Conservation (phyloP, 2,113 vertebrate genomes). For the Coturnix japonica region DNA sequence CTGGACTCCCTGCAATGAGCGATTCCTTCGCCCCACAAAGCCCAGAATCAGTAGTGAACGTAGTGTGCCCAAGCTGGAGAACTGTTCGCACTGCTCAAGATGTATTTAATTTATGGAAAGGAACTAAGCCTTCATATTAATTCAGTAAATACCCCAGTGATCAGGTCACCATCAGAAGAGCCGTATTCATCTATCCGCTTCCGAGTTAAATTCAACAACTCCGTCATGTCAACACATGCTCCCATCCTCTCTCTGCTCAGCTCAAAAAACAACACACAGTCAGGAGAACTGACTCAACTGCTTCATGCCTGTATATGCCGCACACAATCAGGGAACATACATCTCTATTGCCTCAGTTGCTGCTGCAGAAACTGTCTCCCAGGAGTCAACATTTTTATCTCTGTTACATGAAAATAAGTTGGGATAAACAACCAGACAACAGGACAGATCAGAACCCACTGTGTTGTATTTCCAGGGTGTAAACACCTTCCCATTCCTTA, state of each 20-base stretch:
- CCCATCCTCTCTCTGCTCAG: not conserved
- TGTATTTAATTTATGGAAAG: not conserved
- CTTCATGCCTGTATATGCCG: not conserved
- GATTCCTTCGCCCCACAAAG: not conserved
- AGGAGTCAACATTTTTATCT: accelerated
- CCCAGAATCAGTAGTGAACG: accelerated
- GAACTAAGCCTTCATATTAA: not conserved
- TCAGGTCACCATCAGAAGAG: not conserved
- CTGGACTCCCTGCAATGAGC: not conserved
- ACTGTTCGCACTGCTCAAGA: not conserved
- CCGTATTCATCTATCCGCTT: not conserved
- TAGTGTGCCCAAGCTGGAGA: accelerated
- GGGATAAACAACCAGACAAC: not conserved
- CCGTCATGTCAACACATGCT: not conserved
- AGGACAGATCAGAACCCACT: not conserved
- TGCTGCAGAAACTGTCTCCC: not conserved
- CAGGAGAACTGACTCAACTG: not conserved
- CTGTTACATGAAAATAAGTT: not conserved
- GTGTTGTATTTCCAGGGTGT: not conserved
- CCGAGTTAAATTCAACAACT: not conserved
- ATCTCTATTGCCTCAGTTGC: not conserved
- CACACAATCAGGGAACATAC: accelerated
- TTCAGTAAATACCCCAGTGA: not conserved
- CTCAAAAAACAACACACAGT: not conserved
- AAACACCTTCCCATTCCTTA: not conserved